Evolutionary conservation across 1,140 invertebrate genomes (phyloP).

Genomic region (Leptopilina boulardi): DNA sequence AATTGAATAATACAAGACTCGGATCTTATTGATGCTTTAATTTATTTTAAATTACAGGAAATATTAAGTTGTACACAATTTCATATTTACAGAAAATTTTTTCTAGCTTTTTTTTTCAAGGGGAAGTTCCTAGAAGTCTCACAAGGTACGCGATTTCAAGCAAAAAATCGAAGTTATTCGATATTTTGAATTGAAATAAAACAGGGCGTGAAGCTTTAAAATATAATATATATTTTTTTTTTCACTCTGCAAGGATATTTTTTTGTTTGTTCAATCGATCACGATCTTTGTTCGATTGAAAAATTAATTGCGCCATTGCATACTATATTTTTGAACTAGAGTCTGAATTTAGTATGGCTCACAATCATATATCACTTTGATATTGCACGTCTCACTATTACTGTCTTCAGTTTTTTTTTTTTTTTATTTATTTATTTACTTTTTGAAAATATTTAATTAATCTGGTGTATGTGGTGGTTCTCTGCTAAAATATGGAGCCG

Average conservation of each 20-base stretch:
- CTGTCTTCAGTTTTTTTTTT: constrained; percentile 39
- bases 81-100: constrained; percentile 69
- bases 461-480: constrained; percentile 86
- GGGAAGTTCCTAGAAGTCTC: constrained; percentile 21
- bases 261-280: constrained; percentile 10
- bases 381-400: constrained; percentile 65
- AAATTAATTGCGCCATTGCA: neutral
- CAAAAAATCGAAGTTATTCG: constrained; percentile 41
- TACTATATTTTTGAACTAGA: constrained; percentile 10
- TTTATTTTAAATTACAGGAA: constrained; percentile 71
- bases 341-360: constrained; percentile 6
- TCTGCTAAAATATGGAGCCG: constrained; percentile 96
- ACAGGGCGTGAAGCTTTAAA: constrained; percentile 49
- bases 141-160: constrained; percentile 35
- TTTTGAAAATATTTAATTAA: constrained; percentile 46
- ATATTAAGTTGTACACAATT: constrained; percentile 70
- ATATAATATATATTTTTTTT: constrained; percentile 39
- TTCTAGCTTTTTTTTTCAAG: constrained; percentile 39
- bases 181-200: constrained; percentile 38
- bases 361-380: constrained; percentile 44
- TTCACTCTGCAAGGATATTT: neutral
- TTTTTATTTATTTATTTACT: constrained; percentile 45
- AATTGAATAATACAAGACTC: neutral
- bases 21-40: constrained; percentile 59
- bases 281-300: constrained; percentile 30